Evolutionary conservation across 1,140 invertebrate genomes (phyloP), one percentile per base, ranked within the genome.

Genomic region (Zaprionus capensis): DNA sequence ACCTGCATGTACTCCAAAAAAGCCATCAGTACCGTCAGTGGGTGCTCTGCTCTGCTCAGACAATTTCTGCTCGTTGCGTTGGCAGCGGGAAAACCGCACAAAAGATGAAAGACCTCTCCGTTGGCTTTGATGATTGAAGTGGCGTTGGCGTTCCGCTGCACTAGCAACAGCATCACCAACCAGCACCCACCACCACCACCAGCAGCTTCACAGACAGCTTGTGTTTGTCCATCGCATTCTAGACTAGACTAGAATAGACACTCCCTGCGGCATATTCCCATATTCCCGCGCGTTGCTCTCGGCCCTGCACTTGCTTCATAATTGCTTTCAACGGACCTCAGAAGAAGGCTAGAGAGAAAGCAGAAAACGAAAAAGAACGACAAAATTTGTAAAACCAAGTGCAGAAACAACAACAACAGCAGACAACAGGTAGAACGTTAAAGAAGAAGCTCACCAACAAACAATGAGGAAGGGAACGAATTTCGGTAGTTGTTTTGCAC

Each of bases 41-140:
- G 24, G 14, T 22, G 24, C 31, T 62, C 20, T 14, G n/a, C 44
- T n/a, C 6, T 14, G 49, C 26, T 49, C 71, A 66, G 71, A 77
- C 71, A 59, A 66, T 59, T 67, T 59, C 38, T 26, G 24, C 61
- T 5, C 24, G 24, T 55, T 53, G 22, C 22, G 34, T 46, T 28
- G n/a, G 55, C 44, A 34, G 28, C 28, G 22, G 34, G 1, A 38
- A 57, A 78, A 82, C 83, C 82, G 66, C 71, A 82, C 83, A 82
- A 82, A 82, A 82, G 71, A 87, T 80, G 83, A 82, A 87, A 82
- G 83, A 67, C 73, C 46, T 49, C 28, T 59, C 44, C 34, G 34
- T 68, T 53, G 62, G 34, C 66, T 74, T 70, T 74, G 71, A 74
- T 61, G 57, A 73, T 74, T 69, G 71, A 61, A 68, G 26, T 74